A percentile compares a stretch with the other conserved stretches of the same genome.
phyloP scores from a whole-genome alignment of 2,113 vertebrate genomes.

The Talpa occidentalis region DNA sequence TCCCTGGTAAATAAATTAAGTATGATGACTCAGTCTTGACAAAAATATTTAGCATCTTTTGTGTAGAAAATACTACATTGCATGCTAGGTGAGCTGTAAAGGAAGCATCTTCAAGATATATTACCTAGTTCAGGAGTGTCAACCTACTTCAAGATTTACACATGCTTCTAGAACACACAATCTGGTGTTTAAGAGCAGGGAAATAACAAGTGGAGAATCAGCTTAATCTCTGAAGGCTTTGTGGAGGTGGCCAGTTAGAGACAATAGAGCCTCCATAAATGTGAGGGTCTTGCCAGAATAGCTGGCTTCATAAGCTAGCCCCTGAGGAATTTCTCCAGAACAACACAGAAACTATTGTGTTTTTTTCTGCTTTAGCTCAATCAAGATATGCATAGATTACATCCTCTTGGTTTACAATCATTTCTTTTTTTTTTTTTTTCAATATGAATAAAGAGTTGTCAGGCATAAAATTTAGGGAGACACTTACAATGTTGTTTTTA shows the following conservation, averaged over 20 bases:
- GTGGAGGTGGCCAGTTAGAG: neutral
- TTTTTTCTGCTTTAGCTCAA: conserved; percentile 42
- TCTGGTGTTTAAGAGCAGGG: neutral
- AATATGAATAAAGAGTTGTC: conserved; percentile 57
- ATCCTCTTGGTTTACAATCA: conserved; percentile 31
- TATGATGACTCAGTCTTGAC: conserved; percentile 54
- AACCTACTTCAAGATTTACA: neutral
- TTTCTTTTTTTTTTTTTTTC: conserved; percentile 1
- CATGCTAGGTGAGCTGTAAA: neutral
- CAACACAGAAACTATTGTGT: neutral
- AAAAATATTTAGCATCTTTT: conserved; percentile 57
- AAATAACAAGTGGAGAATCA: neutral
- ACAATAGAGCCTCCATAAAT: neutral
- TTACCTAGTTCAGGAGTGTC: neutral
- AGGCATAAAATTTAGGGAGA: conserved; percentile 66
- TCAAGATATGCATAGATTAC: conserved; percentile 8
- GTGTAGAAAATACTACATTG: conserved; percentile 25
- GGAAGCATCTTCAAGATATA: neutral
- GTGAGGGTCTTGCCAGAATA: neutral
- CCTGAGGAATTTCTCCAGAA: neutral
- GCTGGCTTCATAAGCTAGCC: neutral
- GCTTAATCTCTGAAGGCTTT: neutral
- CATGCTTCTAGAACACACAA: neutral
- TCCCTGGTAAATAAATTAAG: conserved; percentile 45
- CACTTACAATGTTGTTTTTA: conserved; percentile 71